Evolutionary conservation across 2,888 invertebrate genomes (phyloP).

Genomic region (Scaeva pyrastri): DNA sequence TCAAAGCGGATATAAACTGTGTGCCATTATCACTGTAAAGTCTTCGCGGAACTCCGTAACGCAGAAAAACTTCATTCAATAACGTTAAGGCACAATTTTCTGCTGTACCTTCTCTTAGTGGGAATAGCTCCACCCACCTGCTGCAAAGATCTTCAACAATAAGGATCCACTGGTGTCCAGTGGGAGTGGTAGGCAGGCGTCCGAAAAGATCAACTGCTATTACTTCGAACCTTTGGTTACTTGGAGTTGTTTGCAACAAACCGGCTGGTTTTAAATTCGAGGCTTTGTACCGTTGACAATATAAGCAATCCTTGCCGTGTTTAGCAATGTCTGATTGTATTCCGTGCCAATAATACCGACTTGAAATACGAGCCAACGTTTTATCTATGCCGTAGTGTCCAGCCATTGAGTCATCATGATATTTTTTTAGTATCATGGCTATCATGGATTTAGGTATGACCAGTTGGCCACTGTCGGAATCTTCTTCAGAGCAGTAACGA

Average conservation of each 20-base stretch:
- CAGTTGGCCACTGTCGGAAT: constrained; percentile 4
- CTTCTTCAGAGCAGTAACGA: constrained; percentile 13
- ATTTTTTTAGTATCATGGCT: constrained; percentile 48
- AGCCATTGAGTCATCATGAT: constrained; percentile 48
- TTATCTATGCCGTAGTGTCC: constrained; percentile 13
- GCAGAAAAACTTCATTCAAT: too few relatives aligned
- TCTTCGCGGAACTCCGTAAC: too few relatives aligned
- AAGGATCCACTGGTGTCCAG: constrained; percentile 77
- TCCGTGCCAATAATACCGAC: constrained; percentile 21
- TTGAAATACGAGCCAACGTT: constrained; percentile 9
- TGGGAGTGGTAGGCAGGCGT: constrained; percentile 49
- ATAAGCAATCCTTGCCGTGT: constrained; percentile 49
- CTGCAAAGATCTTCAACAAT: constrained; percentile 78
- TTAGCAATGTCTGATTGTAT: constrained; percentile 33
- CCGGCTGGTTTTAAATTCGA: constrained; percentile 70
- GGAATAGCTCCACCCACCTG: constrained; percentile 79
- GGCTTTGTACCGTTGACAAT: constrained; percentile 67
- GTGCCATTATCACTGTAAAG: too few relatives aligned
- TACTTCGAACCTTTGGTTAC: constrained; percentile 71
- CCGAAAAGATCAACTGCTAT: constrained; percentile 74
- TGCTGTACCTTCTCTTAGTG: constrained; percentile 78
- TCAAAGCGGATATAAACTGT: too few relatives aligned
- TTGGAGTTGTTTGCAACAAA: constrained; percentile 66
- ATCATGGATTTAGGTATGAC: constrained; percentile 11
- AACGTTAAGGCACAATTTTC: constrained; percentile 49